Evolutionary conservation across 2,113 vertebrate species (phyloP), one percentile per base, ranked within the genome.

Genomic region (Perca fluviatilis): DNA sequence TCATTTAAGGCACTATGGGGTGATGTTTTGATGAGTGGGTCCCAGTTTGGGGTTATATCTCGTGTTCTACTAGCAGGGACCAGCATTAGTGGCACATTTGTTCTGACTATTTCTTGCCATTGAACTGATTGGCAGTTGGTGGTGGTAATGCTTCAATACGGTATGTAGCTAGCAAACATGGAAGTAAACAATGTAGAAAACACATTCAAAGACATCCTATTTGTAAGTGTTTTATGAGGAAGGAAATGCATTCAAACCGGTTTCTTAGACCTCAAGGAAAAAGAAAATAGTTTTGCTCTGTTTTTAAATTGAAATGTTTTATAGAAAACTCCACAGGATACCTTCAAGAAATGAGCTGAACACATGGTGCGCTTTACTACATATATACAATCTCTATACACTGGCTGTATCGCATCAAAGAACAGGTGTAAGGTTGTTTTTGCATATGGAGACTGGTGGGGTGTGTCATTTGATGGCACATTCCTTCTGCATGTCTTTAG

Each of bases 331-430:
- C 63, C 62, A 43, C 68, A 23, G 25, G 60, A 49, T 8, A 7
- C 25, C 9, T 56, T 18, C 25, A 60, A 69, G 21, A 60, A 63
- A 30, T n/a, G 12, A 57, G 16, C 74, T 47, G 16, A 54, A 57
- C 30, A 40, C 27, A 46, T 43, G 47, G 6, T 64, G 0, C 21
- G 19, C 15, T 21, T 1, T 40, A 23, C 30, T 18, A 50, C 64
- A 65, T 23, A 2, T 43, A 11, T 43, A 43, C 40, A 43, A 27
- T 27, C 40, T 0, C n/a, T 23, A n/a, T 46, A 14, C 6, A 33
- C 33, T n/a, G 51, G 25, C 54, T 72, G 16, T 15, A 47, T 53
- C 53, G 69, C 80, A 25, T 15, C 18, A 53, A 43, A 49, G 74
- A 64, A 64, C 74, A 79, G 18, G 64, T 47, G 9, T 33, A 64